A percentile compares a stretch with the other conserved stretches of the same genome.
These are phyloP conservation scores for Morelia viridis DNA, from an alignment of 2,797 vertebrate genomes.

Conservation along the genomic window DNA sequence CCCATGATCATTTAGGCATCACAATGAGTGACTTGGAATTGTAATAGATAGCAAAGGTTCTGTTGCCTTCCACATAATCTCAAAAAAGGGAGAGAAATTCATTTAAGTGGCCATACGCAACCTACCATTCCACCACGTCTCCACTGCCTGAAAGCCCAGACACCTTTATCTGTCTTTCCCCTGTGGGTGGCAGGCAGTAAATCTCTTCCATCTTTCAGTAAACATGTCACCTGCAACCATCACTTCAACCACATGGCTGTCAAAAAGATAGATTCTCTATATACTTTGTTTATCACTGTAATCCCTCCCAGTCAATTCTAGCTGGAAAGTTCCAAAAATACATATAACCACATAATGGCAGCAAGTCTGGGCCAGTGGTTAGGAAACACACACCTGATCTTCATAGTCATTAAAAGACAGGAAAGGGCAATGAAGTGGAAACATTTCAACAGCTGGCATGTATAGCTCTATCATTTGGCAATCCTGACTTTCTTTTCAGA, in stretches of 20 bases:
- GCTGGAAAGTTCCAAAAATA: constrained; percentile 30
- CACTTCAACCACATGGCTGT: constrained; percentile 68
- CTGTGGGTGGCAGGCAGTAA: constrained; percentile 64
- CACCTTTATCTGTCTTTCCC: constrained; percentile 56
- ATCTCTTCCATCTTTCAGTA: constrained; percentile 73
- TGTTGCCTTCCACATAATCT: background rate
- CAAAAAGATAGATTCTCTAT: constrained; percentile 71
- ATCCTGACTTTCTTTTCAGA: background rate
- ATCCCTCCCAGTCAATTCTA: constrained; percentile 54
- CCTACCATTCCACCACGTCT: background rate
- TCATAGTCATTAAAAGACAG: background rate
- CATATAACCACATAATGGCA: background rate
- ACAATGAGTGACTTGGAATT: background rate
- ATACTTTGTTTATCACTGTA: constrained; percentile 64
- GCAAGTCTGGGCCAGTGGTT: background rate
- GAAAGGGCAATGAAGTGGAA: background rate
- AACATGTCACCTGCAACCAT: constrained; percentile 68
- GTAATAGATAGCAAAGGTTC: background rate
- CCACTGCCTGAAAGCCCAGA: background rate
- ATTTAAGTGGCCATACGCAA: background rate
- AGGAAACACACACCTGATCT: background rate
- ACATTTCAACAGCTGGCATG: background rate
- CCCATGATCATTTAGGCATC: background rate
- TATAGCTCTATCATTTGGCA: background rate
- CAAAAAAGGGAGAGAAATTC: background rate